phyloP scores from a whole-genome alignment of 2,797 vertebrate species.

The Cryptoblepharus egeriae region DNA sequence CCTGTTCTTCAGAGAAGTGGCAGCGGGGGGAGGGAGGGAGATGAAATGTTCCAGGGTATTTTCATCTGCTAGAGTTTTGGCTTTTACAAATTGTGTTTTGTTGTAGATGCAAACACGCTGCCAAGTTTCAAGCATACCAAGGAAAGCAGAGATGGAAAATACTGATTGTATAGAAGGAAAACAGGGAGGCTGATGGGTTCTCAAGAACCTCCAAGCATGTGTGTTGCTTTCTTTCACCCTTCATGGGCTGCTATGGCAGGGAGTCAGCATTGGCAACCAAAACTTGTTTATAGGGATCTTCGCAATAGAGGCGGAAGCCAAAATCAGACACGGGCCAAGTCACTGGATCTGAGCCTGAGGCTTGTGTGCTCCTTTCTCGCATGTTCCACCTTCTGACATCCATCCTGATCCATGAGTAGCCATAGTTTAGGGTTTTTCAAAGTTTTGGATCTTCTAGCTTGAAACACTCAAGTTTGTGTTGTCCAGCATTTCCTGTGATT shows the following conservation, averaged over 20 bases:
- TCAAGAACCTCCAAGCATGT: not conserved
- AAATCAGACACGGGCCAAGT: not conserved
- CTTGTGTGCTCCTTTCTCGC: no score
- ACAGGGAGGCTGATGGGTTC: not conserved
- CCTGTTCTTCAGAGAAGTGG: not conserved
- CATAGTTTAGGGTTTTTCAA: no score
- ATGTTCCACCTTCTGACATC: not conserved
- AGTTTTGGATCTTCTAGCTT: no score
- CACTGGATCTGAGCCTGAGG: not conserved
- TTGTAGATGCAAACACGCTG: not conserved
- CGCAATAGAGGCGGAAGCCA: not conserved
- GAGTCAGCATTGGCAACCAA: not conserved
- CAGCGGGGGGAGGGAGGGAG: not conserved
- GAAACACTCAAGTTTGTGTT: no score
- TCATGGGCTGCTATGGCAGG: not conserved
- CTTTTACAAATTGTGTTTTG: not conserved
- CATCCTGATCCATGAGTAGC: not conserved
- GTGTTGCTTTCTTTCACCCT: not conserved
- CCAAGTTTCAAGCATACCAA: constrained; percentile 17
- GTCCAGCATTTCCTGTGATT: no score
- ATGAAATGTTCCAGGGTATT: not conserved
- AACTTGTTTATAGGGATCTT: not conserved
- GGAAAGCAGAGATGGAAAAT: constrained; percentile 16
- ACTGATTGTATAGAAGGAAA: not conserved
- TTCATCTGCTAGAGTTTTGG: not conserved